Evolutionary conservation across 2,888 invertebrate species (phyloP).

Genomic region (Drosophila limbata): DNA sequence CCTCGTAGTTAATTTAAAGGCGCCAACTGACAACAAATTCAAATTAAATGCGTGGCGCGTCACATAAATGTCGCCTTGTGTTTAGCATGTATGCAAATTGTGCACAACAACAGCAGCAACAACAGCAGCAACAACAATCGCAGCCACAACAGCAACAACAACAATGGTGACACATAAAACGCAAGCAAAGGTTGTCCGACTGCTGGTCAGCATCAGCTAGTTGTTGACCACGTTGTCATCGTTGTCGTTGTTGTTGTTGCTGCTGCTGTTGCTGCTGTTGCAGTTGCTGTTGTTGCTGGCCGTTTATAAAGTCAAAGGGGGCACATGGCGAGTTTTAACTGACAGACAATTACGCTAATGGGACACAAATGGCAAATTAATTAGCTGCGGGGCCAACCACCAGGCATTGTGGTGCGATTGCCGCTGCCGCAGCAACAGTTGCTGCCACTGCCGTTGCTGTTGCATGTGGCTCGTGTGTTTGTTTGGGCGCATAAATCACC

Average conservation of each 20-base stretch:
- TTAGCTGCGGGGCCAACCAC: constrained; percentile 70
- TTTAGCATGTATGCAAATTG: constrained; percentile 71
- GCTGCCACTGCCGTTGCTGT: constrained; percentile 32
- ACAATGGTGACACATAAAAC: constrained; percentile 73
- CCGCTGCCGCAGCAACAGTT: constrained; percentile 6
- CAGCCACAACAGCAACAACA: constrained; percentile 32
- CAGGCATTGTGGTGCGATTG: constrained; percentile 40
- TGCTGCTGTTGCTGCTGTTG: constrained; percentile 43
- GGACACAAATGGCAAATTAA: constrained; percentile 82
- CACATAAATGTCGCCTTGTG: constrained; percentile 60
- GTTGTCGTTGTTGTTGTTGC: constrained; percentile 20
- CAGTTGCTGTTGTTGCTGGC: constrained; percentile 34
- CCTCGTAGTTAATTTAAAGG: constrained; percentile 51
- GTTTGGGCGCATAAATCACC: constrained; percentile 54
- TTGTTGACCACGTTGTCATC: constrained; percentile 28
- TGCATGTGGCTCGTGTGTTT: constrained; percentile 23
- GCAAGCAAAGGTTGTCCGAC: constrained; percentile 71
- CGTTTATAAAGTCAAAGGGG: constrained; percentile 74
- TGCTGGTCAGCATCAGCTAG: constrained; percentile 28
- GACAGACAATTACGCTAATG: constrained; percentile 81
- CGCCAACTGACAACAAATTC: constrained; percentile 64
- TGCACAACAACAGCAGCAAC: constrained; percentile 45
- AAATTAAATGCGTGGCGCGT: constrained; percentile 64
- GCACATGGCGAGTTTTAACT: constrained; percentile 68
- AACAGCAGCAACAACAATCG: constrained; percentile 31